These are phyloP conservation scores for Boloria euphrosyne DNA, from an alignment of 2,888 invertebrate genomes.

Conservation along the genomic window DNA sequence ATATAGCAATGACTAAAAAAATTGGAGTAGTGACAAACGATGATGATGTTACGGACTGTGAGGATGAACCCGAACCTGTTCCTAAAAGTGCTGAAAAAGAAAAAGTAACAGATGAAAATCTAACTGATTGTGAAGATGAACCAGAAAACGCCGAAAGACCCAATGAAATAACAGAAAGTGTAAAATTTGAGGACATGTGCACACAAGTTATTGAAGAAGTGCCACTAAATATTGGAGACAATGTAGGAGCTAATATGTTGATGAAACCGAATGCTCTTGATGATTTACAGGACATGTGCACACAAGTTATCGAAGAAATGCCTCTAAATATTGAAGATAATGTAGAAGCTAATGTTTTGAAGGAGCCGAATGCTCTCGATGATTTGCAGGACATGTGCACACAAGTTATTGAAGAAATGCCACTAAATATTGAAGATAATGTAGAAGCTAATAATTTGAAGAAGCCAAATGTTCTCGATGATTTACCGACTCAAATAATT, in stretches of 20 bases:
- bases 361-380: slow-evolving; percentile 21
- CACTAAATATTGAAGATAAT: slow-evolving; percentile 4
- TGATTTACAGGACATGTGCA: slow-evolving; percentile 47
- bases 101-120: slow-evolving; percentile 45
- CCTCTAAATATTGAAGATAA: slow-evolving; percentile 2
- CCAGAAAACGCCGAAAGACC: neutral
- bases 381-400: slow-evolving; percentile 44
- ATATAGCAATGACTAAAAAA: slow-evolving; percentile 53
- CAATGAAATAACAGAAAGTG: neutral
- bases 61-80: slow-evolving; percentile 42
- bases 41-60: slow-evolving; percentile 58
- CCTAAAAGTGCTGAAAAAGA: slow-evolving; percentile 6
- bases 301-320: slow-evolving; percentile 45
- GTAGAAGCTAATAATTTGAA: slow-evolving; percentile 38
- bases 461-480: slow-evolving; percentile 19
- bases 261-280: slow-evolving; percentile 26
- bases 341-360: slow-evolving; percentile 35
- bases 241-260: slow-evolving; percentile 30
- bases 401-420: slow-evolving; percentile 44
- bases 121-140: slow-evolving; percentile 56
- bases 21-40: slow-evolving; percentile 41
- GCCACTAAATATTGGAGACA: neutral
- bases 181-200: slow-evolving; percentile 42
- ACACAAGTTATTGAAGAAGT: slow-evolving; percentile 47
- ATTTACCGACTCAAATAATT: slow-evolving; percentile 45